Evolutionary conservation across 2,888 invertebrate species (phyloP), one percentile per base, ranked within the genome.

Genomic region (Dioctria rufipes): DNA sequence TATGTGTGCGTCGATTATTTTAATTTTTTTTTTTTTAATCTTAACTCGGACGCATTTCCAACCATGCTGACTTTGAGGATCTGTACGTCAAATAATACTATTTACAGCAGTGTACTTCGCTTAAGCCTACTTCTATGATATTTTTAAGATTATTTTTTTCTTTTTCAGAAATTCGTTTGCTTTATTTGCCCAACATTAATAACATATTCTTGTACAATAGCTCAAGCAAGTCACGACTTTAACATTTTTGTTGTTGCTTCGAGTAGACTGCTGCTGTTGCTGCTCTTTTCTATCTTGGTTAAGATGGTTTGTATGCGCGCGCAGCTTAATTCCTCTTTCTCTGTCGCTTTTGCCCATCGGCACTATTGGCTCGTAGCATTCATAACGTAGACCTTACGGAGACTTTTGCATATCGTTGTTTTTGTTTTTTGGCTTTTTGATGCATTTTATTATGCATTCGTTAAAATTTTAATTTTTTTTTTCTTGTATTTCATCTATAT

Each of bases 151-250:
- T 40, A 5, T 43, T 3, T 60, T 46, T 73, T 61, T 51, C 58
- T 58, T 80, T 61, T 51, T 8, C 37, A 42, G 37, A 25, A 25
- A 46, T 37, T 63, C 43, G 9, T 3, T 73, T 71, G 61, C 60
- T 67, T 81, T 81, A 80, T 80, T 80, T 63, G 78, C 78, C 69
- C 80, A 82, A 81, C 79, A 80, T 81, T 81, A 82, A 82, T 82
- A 82, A 82, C 82, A 80, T 82, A 81, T 80, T 82, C 81, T 80
- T 81, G 81, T 81, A 80, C 80, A 82, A 82, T 82, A 77, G 81
- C 80, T 78, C 80, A 82, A 78, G 79, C 82, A 82, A 82, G 82
- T 82, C 82, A 82, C 82, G 82, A 82, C 69, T 82, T 80, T 80
- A 69, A 61, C 79, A 75, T 77, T 82, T 79, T 79, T 79, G 69